Conservation (phyloP, 2,113 vertebrate genomes). For the Pagrus major region DNA sequence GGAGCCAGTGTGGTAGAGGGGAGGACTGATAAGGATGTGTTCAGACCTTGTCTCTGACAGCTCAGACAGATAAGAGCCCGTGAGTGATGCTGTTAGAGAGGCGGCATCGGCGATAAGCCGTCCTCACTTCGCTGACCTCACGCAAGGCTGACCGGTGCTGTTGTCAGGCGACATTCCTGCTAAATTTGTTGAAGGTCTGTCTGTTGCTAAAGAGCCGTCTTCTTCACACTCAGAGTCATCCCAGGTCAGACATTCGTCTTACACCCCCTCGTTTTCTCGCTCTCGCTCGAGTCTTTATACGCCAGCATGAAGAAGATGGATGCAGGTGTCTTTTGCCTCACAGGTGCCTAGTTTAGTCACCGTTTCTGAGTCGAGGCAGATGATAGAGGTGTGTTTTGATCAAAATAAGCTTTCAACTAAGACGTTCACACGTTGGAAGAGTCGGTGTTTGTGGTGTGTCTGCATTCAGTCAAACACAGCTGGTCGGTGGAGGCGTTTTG, state of each 20-base stretch:
- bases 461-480: background rate
- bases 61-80: conserved; percentile 52
- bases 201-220: background rate
- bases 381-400: conserved; percentile 14
- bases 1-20: conserved; percentile 43
- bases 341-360: conserved; percentile 13
- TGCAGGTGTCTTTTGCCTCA: conserved; percentile 11
- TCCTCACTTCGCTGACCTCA: conserved; percentile 12
- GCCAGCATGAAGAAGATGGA: background rate
- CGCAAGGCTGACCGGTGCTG: background rate
- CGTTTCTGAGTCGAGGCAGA: background rate
- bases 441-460: conserved; percentile 7
- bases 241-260: background rate
- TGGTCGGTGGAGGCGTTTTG: background rate
- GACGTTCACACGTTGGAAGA: background rate
- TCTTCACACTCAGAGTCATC: background rate
- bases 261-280: background rate
- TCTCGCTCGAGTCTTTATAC: background rate
- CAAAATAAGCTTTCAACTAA: conserved; percentile 12
- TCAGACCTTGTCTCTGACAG: conserved; percentile 62
- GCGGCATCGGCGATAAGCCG: conserved; percentile 42
- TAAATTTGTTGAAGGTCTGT: background rate
- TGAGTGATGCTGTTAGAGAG: conserved; percentile 39
- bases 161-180: conserved; percentile 13
- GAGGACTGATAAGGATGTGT: conserved; percentile 68